Conservation (phyloP, 2,888 invertebrate genomes). For the Cosmorhoe ocellata region DNA sequence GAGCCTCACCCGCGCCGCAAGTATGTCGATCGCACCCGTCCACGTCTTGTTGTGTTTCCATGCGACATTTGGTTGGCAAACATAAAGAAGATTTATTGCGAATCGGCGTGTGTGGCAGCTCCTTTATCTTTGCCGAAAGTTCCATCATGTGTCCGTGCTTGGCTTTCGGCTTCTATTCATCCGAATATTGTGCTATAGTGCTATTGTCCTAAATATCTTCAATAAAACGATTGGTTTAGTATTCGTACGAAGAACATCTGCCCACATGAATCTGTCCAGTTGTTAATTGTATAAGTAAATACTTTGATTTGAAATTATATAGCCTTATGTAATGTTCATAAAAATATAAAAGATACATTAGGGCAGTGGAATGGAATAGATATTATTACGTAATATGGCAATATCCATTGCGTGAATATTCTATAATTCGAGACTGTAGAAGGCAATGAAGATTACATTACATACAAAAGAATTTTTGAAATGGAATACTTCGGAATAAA, state of each 20-base stretch:
- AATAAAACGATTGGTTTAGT: constrained; percentile 2
- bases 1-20: constrained; percentile 59
- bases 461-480: no score
- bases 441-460: no score
- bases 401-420: no score
- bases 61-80: constrained; percentile 72
- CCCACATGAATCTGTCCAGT: neutral
- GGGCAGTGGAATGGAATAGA: constrained; percentile 16
- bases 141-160: constrained; percentile 41
- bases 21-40: constrained; percentile 57
- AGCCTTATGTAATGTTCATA: constrained; percentile 2
- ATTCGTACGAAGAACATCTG: constrained; percentile 2
- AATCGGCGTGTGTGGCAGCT: constrained; percentile 63
- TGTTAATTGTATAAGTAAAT: neutral
- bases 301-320: neutral
- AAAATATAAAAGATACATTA: constrained; percentile 18
- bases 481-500: no score
- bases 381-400: no score
- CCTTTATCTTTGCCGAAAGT: constrained; percentile 45
- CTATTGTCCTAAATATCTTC: neutral
- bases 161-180: constrained; percentile 21
- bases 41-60: constrained; percentile 65
- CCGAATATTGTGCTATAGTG: constrained; percentile 7
- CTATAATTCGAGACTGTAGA: no score
- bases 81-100: constrained; percentile 71